Conservation (phyloP, 2,797 vertebrate genomes). For the Adelosebastes latens region DNA sequence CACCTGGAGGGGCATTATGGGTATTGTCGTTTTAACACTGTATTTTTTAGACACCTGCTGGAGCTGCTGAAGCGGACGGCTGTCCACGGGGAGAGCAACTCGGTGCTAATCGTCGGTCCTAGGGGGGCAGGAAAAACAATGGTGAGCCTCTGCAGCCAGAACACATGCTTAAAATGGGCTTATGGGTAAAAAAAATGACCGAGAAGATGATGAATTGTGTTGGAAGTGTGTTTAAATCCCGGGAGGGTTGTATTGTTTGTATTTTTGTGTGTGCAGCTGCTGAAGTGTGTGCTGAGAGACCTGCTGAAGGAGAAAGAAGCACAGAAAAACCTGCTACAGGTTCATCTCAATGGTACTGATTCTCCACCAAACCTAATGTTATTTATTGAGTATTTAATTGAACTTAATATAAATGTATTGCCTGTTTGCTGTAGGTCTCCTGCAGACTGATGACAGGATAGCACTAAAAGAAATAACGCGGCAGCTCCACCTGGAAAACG, state of each 20-base stretch:
- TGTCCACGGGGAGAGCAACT: conserved; percentile 96
- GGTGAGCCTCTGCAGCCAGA: conserved; percentile 76
- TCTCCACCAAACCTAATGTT: background rate
- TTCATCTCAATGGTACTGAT: conserved; percentile 90
- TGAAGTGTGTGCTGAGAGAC: conserved; percentile 88
- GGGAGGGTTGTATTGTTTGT: background rate
- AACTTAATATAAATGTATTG: background rate
- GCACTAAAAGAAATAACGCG: conserved; percentile 96
- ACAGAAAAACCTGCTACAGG: conserved; percentile 88
- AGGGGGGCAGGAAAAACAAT: conserved; percentile 92
- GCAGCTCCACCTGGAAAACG: conserved; percentile 94
- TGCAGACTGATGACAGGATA: conserved; percentile 93
- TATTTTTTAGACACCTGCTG: conserved; percentile 87
- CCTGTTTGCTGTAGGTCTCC: conserved; percentile 82
- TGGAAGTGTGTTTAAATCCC: conserved; percentile 16
- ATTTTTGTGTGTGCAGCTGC: conserved; percentile 78
- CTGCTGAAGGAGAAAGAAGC: conserved; percentile 83
- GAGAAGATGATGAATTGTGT: background rate
- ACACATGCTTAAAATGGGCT: background rate
- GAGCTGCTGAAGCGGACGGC: conserved; percentile 91
- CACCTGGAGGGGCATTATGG: conserved; percentile 1
- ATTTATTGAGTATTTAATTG: background rate
- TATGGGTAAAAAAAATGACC: background rate
- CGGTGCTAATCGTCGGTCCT: conserved; percentile 92
- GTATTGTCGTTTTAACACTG: conserved; percentile 7